Percentiles rank a stretch among this genome's conserved stretches.
phyloP scores from a whole-genome alignment of 1,140 invertebrate species.

The Panonychus citri region DNA sequence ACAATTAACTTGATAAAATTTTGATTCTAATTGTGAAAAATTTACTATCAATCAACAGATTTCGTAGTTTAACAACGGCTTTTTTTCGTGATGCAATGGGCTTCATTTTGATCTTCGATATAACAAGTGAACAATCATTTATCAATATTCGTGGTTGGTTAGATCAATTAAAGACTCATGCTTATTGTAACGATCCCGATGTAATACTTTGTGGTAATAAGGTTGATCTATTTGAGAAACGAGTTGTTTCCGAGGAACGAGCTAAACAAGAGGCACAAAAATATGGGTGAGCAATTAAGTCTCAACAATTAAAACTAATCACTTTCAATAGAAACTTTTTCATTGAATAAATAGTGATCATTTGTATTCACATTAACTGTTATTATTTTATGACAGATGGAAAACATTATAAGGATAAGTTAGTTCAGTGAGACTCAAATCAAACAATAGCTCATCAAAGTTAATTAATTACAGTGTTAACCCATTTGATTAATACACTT shows the following conservation, averaged over 20 bases:
- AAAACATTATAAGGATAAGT: too few relatives aligned
- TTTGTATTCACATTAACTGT: too few relatives aligned
- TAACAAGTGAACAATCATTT: slow-evolving; percentile 87
- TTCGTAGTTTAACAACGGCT: slow-evolving; percentile 79
- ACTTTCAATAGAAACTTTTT: too few relatives aligned
- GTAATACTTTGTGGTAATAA: slow-evolving; percentile 89
- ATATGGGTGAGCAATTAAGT: slow-evolving; percentile 36
- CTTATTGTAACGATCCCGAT: slow-evolving; percentile 83
- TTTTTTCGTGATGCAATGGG: slow-evolving; percentile 98
- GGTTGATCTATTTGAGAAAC: slow-evolving; percentile 53
- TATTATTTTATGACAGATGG: too few relatives aligned
- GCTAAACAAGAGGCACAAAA: slow-evolving; percentile 58
- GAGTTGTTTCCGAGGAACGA: slow-evolving; percentile 51
- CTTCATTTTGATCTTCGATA: slow-evolving; percentile 79
- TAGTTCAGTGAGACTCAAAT: too few relatives aligned
- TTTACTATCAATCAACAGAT: slow-evolving; percentile 39
- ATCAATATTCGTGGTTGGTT: slow-evolving; percentile 87
- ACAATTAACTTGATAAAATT: background rate
- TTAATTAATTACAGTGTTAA: too few relatives aligned
- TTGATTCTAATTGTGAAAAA: too few relatives aligned
- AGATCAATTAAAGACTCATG: slow-evolving; percentile 73
- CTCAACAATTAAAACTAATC: too few relatives aligned
- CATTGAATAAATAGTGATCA: too few relatives aligned
- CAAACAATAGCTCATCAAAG: too few relatives aligned
- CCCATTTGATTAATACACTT: too few relatives aligned